Conservation (phyloP, 2,113 vertebrate genomes). For the Gadus macrocephalus region DNA sequence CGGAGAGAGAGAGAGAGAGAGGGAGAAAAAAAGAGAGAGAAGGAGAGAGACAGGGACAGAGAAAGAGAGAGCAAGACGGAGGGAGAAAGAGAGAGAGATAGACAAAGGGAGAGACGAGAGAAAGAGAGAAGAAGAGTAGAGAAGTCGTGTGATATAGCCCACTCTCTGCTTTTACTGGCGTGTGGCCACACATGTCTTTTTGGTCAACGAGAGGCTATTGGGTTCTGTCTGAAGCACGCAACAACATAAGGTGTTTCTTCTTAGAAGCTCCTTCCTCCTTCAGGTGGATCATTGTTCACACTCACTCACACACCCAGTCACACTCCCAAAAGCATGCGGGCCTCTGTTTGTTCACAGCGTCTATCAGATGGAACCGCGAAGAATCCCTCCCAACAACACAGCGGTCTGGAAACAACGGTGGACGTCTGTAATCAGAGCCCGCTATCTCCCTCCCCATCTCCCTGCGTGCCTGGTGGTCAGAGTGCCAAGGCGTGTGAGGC, state of each 20-base stretch:
- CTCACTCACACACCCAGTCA: slow-evolving; percentile 12
- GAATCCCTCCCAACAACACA: not conserved
- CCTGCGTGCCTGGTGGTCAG: too few relatives aligned
- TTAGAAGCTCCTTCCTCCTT: slow-evolving; percentile 3
- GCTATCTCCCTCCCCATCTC: not conserved
- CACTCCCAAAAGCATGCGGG: not conserved
- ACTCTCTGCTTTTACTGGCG: too few relatives aligned
- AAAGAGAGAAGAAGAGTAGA: slow-evolving; percentile 33
- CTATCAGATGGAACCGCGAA: not conserved
- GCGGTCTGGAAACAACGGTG: not conserved
- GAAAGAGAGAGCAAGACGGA: too few relatives aligned
- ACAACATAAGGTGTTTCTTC: slow-evolving; percentile 30
- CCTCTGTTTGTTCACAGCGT: not conserved
- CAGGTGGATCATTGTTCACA: slow-evolving; percentile 22
- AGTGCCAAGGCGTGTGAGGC: too few relatives aligned
- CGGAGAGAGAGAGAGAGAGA: slow-evolving; percentile 16
- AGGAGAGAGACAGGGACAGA: too few relatives aligned
- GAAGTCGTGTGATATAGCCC: too few relatives aligned
- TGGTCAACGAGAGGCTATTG: too few relatives aligned
- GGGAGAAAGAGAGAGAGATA: too few relatives aligned
- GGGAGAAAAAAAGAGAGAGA: too few relatives aligned
- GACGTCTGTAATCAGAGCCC: not conserved
- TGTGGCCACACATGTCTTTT: too few relatives aligned
- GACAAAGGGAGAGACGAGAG: too few relatives aligned
- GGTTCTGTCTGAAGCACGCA: slow-evolving; percentile 26